A percentile compares a stretch with the other conserved stretches of the same genome.
Conservation (phyloP, 2,888 invertebrate species). For the Candidula unifasciata region DNA sequence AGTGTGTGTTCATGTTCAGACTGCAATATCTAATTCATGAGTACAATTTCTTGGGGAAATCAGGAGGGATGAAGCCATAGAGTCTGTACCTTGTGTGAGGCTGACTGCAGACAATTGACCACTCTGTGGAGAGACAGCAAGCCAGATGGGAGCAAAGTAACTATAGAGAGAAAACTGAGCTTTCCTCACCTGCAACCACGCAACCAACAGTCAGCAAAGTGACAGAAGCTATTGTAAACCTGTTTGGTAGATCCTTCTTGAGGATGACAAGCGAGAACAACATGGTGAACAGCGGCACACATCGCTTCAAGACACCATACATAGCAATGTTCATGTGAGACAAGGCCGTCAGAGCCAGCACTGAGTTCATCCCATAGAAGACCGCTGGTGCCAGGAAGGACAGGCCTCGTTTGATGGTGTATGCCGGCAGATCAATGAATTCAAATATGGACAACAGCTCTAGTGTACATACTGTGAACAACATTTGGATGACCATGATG, state of each 20-base stretch:
- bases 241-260: slow-evolving; percentile 74
- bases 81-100: too few species aligned
- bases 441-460: slow-evolving; percentile 72
- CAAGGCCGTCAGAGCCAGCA: slow-evolving; percentile 79
- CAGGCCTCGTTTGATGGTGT: slow-evolving; percentile 77
- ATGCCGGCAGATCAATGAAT: slow-evolving; percentile 74
- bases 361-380: slow-evolving; percentile 79
- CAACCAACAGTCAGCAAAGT: slow-evolving; percentile 77
- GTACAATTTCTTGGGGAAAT: too few species aligned
- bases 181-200: slow-evolving; percentile 77
- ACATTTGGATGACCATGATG: slow-evolving; percentile 79
- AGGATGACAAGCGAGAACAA: slow-evolving; percentile 76
- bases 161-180: neutral
- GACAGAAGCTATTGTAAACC: slow-evolving; percentile 72
- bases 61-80: too few species aligned
- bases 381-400: slow-evolving; percentile 79
- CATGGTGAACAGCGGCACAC: slow-evolving; percentile 78
- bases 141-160: neutral
- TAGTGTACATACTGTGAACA: slow-evolving; percentile 77
- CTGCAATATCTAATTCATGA: too few species aligned
- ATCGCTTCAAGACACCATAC: slow-evolving; percentile 80
- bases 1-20: too few species aligned
- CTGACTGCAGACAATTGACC: too few species aligned
- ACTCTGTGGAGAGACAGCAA: too few species aligned
- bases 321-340: slow-evolving; percentile 81